phyloP scores from a whole-genome alignment of 2,113 vertebrate genomes.

The Otis tarda region DNA sequence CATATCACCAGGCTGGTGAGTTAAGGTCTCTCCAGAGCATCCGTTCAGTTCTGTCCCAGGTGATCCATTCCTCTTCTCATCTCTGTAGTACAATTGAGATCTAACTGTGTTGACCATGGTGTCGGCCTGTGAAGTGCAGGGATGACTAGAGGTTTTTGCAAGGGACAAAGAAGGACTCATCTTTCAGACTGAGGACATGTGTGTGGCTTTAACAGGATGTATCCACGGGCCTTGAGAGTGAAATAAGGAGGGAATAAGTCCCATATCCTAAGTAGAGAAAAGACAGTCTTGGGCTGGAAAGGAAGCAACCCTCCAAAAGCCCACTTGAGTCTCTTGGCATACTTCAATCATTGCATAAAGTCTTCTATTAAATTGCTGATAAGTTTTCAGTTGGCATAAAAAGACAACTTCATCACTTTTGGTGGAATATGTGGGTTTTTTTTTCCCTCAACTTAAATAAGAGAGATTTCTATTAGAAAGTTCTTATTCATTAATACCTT shows the following conservation, averaged over 20 bases:
- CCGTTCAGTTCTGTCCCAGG: background rate
- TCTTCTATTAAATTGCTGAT: background rate
- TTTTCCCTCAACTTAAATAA: background rate
- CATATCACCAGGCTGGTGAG: background rate
- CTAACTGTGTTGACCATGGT: background rate
- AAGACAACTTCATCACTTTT: background rate
- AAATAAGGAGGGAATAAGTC: background rate
- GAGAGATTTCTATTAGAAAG: background rate
- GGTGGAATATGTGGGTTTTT: background rate
- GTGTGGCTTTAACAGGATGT: background rate
- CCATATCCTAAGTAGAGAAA: background rate
- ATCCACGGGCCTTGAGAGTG: background rate
- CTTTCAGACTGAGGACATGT: background rate
- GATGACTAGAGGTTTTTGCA: background rate
- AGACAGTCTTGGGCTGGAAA: background rate
- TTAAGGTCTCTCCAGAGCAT: background rate
- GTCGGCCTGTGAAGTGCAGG: background rate
- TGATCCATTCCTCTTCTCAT: background rate
- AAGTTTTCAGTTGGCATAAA: background rate
- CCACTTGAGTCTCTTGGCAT: background rate
- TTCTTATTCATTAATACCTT: background rate
- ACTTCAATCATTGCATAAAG: background rate
- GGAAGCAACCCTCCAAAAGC: background rate
- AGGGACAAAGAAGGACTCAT: background rate
- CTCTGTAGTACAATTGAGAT: background rate